These are phyloP conservation scores for Biston betularia DNA, from an alignment of 2,888 invertebrate genomes.

Conservation along the genomic window DNA sequence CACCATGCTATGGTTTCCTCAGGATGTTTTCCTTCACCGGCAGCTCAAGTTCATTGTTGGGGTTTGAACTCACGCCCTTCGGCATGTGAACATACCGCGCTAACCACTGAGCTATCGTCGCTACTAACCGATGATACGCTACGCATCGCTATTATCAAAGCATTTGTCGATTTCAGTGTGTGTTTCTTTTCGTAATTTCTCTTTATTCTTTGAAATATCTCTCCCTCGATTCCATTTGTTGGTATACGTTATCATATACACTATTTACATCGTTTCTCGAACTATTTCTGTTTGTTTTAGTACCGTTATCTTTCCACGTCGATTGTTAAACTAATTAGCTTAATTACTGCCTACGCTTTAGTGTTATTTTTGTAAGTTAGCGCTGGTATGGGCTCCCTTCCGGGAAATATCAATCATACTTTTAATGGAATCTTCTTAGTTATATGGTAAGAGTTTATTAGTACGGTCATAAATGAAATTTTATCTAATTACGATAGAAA, in stretches of 20 bases:
- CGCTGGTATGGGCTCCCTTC: conserved; percentile 33
- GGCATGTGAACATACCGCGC: too few relatives aligned
- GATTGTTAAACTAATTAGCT: conserved; percentile 39
- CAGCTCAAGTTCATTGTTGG: too few relatives aligned
- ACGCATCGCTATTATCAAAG: too few relatives aligned
- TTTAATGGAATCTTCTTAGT: conserved; percentile 22
- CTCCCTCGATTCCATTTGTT: not conserved
- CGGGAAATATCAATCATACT: conserved; percentile 33
- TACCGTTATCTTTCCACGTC: conserved; percentile 39
- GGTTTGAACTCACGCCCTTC: too few relatives aligned
- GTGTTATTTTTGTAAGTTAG: conserved; percentile 39
- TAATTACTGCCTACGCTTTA: conserved; percentile 37
- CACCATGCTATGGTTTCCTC: too few relatives aligned
- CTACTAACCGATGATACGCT: too few relatives aligned
- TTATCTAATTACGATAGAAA: not conserved
- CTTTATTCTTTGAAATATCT: not conserved
- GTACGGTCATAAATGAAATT: not conserved
- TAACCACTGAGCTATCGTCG: too few relatives aligned
- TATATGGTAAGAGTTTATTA: not conserved
- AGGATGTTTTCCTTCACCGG: too few relatives aligned
- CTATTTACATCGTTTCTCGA: conserved; percentile 3
- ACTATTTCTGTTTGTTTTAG: conserved; percentile 2
- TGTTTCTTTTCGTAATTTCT: too few relatives aligned
- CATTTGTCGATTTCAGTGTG: not conserved
- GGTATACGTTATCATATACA: not conserved